Evolutionary conservation across 1,140 invertebrate species (phyloP).

Genomic region (Drosophila leontia): DNA sequence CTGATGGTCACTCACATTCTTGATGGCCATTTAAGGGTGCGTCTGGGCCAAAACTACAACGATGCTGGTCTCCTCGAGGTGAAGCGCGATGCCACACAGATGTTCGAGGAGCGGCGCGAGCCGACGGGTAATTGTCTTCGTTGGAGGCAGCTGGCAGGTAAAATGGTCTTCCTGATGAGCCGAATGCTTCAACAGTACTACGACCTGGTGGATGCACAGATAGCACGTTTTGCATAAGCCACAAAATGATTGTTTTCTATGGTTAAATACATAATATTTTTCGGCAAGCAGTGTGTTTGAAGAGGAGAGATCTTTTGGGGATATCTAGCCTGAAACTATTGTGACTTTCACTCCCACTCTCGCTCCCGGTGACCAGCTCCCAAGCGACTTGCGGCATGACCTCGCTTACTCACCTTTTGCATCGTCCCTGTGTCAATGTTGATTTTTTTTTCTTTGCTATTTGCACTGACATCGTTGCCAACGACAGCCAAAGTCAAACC

Average conservation of each 20-base stretch:
- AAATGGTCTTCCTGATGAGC: background rate
- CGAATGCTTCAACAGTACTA: background rate
- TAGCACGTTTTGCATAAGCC: background rate
- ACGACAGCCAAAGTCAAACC: conserved; percentile 73
- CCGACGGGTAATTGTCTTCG: background rate
- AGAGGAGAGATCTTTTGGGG: background rate
- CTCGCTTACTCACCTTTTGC: conserved; percentile 50
- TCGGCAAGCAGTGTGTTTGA: background rate
- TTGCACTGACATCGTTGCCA: conserved; percentile 29
- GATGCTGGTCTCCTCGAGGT: background rate
- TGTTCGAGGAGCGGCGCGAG: background rate
- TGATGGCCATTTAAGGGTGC: background rate
- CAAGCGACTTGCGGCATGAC: background rate
- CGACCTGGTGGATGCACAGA: background rate
- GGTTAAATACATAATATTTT: background rate
- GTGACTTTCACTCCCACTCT: background rate
- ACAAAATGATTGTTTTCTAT: background rate
- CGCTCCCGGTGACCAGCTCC: background rate
- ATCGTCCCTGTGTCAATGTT: conserved; percentile 65
- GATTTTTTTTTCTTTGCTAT: conserved; percentile 67
- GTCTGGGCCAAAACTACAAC: background rate
- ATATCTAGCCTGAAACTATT: background rate
- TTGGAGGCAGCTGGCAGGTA: background rate
- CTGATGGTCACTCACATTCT: background rate
- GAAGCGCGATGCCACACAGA: background rate